Conservation (phyloP, 2,113 vertebrate genomes). For the Antigone vipio region DNA sequence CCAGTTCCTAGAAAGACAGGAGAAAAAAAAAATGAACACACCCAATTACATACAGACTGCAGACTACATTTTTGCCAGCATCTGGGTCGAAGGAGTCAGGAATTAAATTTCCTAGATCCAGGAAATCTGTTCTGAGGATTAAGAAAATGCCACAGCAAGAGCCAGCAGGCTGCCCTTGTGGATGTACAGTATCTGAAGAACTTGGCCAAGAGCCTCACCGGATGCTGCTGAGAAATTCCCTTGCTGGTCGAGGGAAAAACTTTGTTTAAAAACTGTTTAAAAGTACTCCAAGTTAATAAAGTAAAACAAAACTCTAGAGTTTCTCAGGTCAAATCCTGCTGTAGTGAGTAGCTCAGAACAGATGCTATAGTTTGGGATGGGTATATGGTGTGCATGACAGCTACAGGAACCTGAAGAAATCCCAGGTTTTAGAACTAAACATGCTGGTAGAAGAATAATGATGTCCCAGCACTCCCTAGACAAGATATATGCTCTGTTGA, state of each 20-base stretch:
- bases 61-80: constrained; percentile 60
- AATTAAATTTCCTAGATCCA: constrained; percentile 78
- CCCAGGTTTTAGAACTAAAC: constrained; percentile 55
- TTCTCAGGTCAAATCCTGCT: constrained; percentile 86
- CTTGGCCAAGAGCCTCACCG: constrained; percentile 73
- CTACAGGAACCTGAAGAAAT: constrained; percentile 50
- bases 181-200: constrained; percentile 71
- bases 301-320: constrained; percentile 74
- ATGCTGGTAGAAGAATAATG: constrained; percentile 13
- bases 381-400: constrained; percentile 57
- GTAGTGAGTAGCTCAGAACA: constrained; percentile 80
- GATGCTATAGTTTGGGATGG: constrained; percentile 59
- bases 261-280: constrained; percentile 72
- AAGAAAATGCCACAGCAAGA: constrained; percentile 64
- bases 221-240: constrained; percentile 78
- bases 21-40: not conserved
- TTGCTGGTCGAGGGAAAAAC: constrained; percentile 82
- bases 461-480: constrained; percentile 17
- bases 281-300: constrained; percentile 75
- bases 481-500: constrained; percentile 60
- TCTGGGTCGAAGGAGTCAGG: constrained; percentile 76
- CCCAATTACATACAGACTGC: constrained; percentile 36
- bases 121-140: constrained; percentile 73
- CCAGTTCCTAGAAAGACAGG: constrained; percentile 68
- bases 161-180: constrained; percentile 64